Evolutionary conservation across 2,888 invertebrate species (phyloP), one percentile per base, ranked within the genome.

Genomic region (Lepidochrysops patricia): DNA sequence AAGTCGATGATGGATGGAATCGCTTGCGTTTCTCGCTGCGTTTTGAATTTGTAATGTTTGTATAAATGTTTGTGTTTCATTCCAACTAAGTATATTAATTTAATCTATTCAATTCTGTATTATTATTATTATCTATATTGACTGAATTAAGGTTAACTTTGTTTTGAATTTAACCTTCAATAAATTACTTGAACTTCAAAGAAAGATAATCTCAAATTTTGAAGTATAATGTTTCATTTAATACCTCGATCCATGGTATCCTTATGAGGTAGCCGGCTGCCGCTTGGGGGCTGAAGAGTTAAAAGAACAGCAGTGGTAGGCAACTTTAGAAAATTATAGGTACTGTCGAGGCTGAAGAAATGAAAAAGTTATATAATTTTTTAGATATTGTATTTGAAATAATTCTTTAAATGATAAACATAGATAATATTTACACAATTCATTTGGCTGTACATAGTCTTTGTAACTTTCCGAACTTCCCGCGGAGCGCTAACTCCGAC

Each of bases 361-460:
- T 68, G 71, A 71, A 57, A 48, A 34, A 13, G 26, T 34, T 71
- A 65, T 70, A 64, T 73, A 68, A 78, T 83, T 82, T 75, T 75
- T 80, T 84, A 83, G 80, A 82, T 84, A 82, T 82, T 87, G 83
- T 88, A 89, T 84, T 88, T 85, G 77, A 83, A 87, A 83, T 87
- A 82, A 76, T 83, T 77, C 79, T 80, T 83, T 83, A 82, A 83
- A 76, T 79, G 82, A 80, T 86, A 82, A 84, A 86, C 87, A 87
- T 84, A 87, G 79, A 82, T 80, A 74, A 77, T 81, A 84, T 88
- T 84, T 87, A 89, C 88, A 88, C 81, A 80, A 76, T 80, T 78
- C 79, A 84, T 84, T 87, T 84, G 82, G 84, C 86, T 82, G 84
- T 82, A 82, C 80, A 86, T 69, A 71, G 80, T 81, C 77, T 75